Evolutionary conservation across 1,140 invertebrate genomes (phyloP).

Genomic region (Acromyrmex charruanus): DNA sequence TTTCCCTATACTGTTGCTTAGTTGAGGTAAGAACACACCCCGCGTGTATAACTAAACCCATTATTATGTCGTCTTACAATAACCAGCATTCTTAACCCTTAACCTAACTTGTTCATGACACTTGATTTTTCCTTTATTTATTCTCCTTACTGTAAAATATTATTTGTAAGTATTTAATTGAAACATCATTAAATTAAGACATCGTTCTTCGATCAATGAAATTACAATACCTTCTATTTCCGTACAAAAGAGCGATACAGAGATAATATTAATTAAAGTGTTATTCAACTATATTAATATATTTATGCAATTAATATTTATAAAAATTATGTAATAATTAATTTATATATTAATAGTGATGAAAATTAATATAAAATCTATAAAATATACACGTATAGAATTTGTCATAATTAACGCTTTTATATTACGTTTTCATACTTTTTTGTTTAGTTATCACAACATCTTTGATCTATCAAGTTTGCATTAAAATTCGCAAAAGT

Average conservation of each 20-base stretch:
- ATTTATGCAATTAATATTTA: slow-evolving; percentile 3
- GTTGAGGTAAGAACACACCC: slow-evolving; percentile 6
- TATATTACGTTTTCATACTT: not conserved
- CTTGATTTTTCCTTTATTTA: not conserved
- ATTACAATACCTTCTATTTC: not conserved
- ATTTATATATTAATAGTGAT: not conserved
- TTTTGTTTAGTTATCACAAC: not conserved
- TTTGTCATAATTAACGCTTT: not conserved
- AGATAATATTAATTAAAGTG: not conserved
- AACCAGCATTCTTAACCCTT: slow-evolving; percentile 9
- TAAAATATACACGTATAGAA: not conserved
- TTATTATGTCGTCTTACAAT: not conserved
- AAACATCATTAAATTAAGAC: not conserved
- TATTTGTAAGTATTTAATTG: not conserved
- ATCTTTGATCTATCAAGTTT: not conserved
- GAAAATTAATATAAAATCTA: not conserved
- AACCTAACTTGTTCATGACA: not conserved
- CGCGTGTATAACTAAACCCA: not conserved
- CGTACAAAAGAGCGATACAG: not conserved
- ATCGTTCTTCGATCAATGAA: not conserved
- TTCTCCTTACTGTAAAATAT: not conserved
- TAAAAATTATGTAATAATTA: too few species aligned
- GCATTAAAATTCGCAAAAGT: not conserved
- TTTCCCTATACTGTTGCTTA: slow-evolving; percentile 32
- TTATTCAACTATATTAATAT: not conserved